A percentile compares a stretch with the other conserved stretches of the same genome.
Evolutionary conservation across 92 coral and sea anemone species (phyloP).

Genomic region (Scolanthus callimorphus): DNA sequence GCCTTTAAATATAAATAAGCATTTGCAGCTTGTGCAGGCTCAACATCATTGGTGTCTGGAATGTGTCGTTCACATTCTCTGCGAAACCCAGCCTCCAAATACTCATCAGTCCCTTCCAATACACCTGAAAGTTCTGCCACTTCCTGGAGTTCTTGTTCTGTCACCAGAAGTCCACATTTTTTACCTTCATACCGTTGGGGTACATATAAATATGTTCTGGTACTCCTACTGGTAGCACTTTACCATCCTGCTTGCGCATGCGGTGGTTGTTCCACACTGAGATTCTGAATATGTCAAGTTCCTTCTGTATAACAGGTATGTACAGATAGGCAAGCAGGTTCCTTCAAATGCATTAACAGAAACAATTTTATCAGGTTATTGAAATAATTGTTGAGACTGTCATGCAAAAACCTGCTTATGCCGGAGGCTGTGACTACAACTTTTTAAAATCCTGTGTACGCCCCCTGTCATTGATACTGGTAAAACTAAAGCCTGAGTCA

Average conservation of each 20-base stretch:
- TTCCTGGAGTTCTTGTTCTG: conserved; percentile 60
- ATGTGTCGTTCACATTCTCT: conserved; percentile 54
- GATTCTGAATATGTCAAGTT: conserved; percentile 56
- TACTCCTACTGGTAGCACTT: conserved; percentile 68
- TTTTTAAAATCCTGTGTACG: too few species aligned
- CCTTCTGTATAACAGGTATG: conserved; percentile 65
- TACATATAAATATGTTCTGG: conserved; percentile 65
- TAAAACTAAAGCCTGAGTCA: too few species aligned
- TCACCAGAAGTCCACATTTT: conserved; percentile 51
- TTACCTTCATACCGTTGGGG: conserved; percentile 58
- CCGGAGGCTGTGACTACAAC: neutral
- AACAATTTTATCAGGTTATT: neutral
- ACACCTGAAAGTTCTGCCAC: conserved; percentile 57
- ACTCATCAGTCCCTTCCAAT: conserved; percentile 47
- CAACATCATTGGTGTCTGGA: conserved; percentile 45
- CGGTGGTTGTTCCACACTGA: conserved; percentile 62
- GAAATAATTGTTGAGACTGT: neutral
- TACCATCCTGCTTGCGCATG: conserved; percentile 40
- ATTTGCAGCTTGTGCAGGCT: conserved; percentile 55
- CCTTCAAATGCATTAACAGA: conserved; percentile 4
- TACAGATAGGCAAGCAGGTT: conserved; percentile 45
- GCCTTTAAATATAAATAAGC: conserved; percentile 55
- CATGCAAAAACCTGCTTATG: conserved; percentile 10
- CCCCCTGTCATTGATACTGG: too few species aligned
- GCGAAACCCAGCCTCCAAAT: conserved; percentile 32